Evolutionary conservation across 2,888 invertebrate genomes (phyloP).

Genomic region (Erannis defoliaria): DNA sequence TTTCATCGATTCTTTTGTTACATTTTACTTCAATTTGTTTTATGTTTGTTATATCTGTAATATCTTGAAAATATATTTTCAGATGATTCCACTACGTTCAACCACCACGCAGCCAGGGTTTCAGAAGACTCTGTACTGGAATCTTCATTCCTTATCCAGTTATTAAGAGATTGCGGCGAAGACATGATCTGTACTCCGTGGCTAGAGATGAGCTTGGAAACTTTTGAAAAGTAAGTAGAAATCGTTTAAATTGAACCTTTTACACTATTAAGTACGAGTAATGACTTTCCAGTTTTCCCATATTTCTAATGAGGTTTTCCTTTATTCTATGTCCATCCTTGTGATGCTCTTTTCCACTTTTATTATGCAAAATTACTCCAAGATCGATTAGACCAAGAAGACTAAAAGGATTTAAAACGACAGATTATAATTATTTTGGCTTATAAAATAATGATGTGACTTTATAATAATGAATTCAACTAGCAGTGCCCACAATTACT

Average conservation of each 20-base stretch:
- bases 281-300: no score
- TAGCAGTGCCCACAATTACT: no score
- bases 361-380: no score
- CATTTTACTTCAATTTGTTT: neutral
- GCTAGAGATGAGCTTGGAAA: conserved; percentile 68
- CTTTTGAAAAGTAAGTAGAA: conserved; percentile 64
- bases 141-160: conserved; percentile 68
- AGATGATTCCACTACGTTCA: conserved; percentile 58
- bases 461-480: no score
- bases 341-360: no score
- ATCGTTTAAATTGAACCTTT: neutral
- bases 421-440: no score
- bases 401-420: no score
- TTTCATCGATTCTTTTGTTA: neutral
- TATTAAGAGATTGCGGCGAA: conserved; percentile 83
- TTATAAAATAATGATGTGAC: no score
- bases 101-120: conserved; percentile 59
- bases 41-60: neutral
- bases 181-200: conserved; percentile 83
- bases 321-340: no score
- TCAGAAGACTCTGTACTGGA: conserved; percentile 66
- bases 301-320: no score
- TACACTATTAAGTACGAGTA: no score
- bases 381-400: no score
- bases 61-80: conserved; percentile 2